Conservation (phyloP, 2,113 vertebrate species). For the Butorides virescens region DNA sequence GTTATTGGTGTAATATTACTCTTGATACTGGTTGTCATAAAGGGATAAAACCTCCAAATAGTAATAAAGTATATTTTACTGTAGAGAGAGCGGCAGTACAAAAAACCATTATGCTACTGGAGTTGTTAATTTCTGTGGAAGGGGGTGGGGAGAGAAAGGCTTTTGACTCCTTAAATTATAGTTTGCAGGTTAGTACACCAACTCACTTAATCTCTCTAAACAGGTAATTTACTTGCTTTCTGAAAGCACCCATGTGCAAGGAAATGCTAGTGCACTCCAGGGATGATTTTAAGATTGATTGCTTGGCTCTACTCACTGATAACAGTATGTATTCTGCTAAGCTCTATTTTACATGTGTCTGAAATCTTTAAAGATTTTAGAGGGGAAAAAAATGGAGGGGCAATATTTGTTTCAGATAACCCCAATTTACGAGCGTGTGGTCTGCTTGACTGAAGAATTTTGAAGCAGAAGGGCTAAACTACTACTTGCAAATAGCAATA, state of each 20-base stretch:
- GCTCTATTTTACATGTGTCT: neutral
- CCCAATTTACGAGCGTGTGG: neutral
- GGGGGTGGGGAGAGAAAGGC: neutral
- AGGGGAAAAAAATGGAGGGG: neutral
- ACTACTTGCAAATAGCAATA: neutral
- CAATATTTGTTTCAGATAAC: neutral
- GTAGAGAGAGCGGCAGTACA: conserved; percentile 7
- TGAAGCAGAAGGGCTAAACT: neutral
- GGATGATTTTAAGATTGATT: conserved; percentile 61
- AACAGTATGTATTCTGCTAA: neutral
- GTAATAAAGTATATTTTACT: conserved; percentile 62
- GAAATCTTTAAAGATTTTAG: conserved; percentile 6
- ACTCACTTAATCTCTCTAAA: conserved; percentile 59
- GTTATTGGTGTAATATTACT: conserved; percentile 71
- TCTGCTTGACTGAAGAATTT: neutral
- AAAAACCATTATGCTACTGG: conserved; percentile 18
- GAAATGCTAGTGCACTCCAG: conserved; percentile 56
- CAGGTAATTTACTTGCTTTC: conserved; percentile 66
- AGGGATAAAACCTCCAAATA: conserved; percentile 62
- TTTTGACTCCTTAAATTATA: conserved; percentile 64
- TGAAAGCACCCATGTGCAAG: conserved; percentile 62
- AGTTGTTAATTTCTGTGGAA: conserved; percentile 55
- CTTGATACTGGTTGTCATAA: conserved; percentile 64
- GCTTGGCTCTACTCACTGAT: conserved; percentile 16
- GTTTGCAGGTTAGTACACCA: conserved; percentile 38